These are phyloP conservation scores for Epinephelus moara DNA, from an alignment of 2,113 vertebrate species.

Conservation along the genomic window DNA sequence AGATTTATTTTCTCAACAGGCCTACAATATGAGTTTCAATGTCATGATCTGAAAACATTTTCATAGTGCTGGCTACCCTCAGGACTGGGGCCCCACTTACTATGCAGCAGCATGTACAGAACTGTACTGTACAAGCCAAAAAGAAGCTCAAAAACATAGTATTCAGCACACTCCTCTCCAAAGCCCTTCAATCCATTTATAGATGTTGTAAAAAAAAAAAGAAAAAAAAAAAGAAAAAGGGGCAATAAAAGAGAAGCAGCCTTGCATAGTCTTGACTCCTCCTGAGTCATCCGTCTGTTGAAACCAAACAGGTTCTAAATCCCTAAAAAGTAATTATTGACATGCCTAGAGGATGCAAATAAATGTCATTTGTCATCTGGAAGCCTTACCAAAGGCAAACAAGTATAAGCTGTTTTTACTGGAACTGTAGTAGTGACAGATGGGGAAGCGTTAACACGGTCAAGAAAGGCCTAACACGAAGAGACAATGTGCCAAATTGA, in stretches of 20 bases:
- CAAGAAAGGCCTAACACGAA: neutral
- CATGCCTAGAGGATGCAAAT: neutral
- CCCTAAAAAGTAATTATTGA: constrained; percentile 17
- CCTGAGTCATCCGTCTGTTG: neutral
- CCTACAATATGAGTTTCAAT: constrained; percentile 1
- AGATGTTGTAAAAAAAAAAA: neutral
- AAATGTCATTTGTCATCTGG: constrained; percentile 11
- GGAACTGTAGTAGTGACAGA: constrained; percentile 26
- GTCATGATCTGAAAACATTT: constrained; percentile 30
- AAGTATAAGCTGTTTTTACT: constrained; percentile 15
- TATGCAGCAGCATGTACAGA: neutral
- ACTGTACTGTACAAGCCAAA: neutral
- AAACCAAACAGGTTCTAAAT: constrained; percentile 24
- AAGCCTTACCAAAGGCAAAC: constrained; percentile 21
- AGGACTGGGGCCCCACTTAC: neutral
- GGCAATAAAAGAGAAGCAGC: neutral
- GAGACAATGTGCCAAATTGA: constrained; percentile 23
- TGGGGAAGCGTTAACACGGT: constrained; percentile 38
- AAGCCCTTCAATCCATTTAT: constrained; percentile 24
- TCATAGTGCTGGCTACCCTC: neutral
- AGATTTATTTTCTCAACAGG: constrained; percentile 4
- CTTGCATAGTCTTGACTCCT: neutral
- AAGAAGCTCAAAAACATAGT: constrained; percentile 4
- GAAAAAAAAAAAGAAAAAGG: no score
- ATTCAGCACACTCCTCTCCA: constrained; percentile 2